Conservation (phyloP, 2,113 vertebrate species). For the Aldabrachelys gigantea region DNA sequence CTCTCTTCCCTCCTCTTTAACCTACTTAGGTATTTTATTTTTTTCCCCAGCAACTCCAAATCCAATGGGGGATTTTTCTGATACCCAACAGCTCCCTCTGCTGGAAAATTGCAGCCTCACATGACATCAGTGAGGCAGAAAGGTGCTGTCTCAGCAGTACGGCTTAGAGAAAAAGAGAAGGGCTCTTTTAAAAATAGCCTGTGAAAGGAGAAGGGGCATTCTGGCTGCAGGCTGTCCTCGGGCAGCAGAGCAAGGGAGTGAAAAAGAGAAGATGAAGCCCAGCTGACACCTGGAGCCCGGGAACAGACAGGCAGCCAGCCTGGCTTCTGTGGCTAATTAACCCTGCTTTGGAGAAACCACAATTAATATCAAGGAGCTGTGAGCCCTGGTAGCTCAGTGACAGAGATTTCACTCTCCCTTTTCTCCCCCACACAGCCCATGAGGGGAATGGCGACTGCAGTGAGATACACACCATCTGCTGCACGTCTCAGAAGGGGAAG, state of each 20-base stretch:
- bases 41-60: not conserved
- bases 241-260: fast-evolving
- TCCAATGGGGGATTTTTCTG: not conserved
- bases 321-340: not conserved
- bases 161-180: not conserved
- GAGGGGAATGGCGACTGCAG: not conserved
- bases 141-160: not conserved
- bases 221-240: not conserved
- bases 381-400: not conserved
- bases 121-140: not conserved
- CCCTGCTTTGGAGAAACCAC: not conserved
- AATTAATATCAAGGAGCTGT: not conserved
- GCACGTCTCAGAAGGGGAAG: not conserved
- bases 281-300: not conserved
- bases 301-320: not conserved
- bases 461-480: not conserved
- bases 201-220: not conserved
- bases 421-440: fast-evolving
- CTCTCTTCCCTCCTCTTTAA: not conserved
- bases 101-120: not conserved
- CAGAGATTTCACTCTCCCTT: not conserved
- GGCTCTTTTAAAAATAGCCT: not conserved
- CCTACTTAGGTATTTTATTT: not conserved
- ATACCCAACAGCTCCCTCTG: not conserved
- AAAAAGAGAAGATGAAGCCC: not conserved